phyloP scores from a whole-genome alignment of 2,888 invertebrate species.

The Caenorhabditis sp. region DNA sequence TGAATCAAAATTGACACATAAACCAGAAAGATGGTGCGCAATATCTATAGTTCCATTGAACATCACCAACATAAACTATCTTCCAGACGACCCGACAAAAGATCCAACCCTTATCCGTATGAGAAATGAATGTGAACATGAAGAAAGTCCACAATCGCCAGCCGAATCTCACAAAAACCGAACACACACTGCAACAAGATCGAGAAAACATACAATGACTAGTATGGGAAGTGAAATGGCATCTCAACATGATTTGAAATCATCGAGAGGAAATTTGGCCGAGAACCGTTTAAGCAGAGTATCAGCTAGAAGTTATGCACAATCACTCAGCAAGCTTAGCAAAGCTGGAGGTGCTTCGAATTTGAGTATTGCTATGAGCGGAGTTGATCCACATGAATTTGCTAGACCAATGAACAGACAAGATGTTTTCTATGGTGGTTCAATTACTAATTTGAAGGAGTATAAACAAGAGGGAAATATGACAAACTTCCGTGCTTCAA shows the following conservation, averaged over 20 bases:
- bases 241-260: constrained; percentile 54
- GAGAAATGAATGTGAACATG: constrained; percentile 51
- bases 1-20: no score
- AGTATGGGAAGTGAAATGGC: constrained; percentile 59
- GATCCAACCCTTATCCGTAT: constrained; percentile 47
- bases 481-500: constrained; percentile 44
- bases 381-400: constrained; percentile 68
- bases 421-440: constrained; percentile 97
- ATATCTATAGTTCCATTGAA: no score
- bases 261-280: constrained; percentile 51
- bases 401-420: constrained; percentile 74
- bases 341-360: constrained; percentile 58
- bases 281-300: constrained; percentile 38
- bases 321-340: constrained; percentile 65
- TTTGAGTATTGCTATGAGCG: constrained; percentile 65
- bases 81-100: constrained; percentile 11
- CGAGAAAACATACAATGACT: constrained; percentile 50
- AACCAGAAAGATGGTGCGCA: no score
- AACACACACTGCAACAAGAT: constrained; percentile 14
- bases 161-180: constrained; percentile 27
- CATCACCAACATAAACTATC: not conserved
- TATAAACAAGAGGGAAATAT: constrained; percentile 74
- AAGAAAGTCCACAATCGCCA: constrained; percentile 44
- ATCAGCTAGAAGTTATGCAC: constrained; percentile 62
- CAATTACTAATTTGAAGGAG: constrained; percentile 89